Base-by-base conservation (phyloP, 2,113 vertebrate species). In the Haplochromis burtoni region DNA sequence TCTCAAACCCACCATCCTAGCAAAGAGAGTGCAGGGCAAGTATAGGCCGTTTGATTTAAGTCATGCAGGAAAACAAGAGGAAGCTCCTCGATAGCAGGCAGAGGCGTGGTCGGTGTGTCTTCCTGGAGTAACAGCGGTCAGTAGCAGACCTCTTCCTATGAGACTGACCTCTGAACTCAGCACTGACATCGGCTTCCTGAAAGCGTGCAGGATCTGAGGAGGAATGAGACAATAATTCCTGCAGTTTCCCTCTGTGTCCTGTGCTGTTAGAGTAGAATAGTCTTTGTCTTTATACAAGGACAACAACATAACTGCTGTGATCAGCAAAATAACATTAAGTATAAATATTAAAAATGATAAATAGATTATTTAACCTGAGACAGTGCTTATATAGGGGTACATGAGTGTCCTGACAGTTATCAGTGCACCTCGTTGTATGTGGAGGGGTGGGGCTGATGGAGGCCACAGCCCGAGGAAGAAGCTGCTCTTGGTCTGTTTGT, bases 71-170 rank as follows among this genome's bases (percentile, higher is more conserved):
- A 31, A 24, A 11, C 13, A n/a, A 14, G 24, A 51, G 55, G 57
- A 42, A 76, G 66, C 3, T 10, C 16, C 51, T 73, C 10, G 11
- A 61, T 2, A 51, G 42, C 42, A 80, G 38, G 10, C 4, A 21
- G n/a, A 51, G 55, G 9, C 1, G 21, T 79, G 66, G 81, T 81
- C n/a, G 2, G 68, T 8, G 45, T 42, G 71, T 87, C 82, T 95
- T 94, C 94, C 91, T 94, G 90, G 10, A 83, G 82, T 84, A 89
- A 91, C 71, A 49, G 73, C 2, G 51, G 59, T 87, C 80, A 31
- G 76, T 13, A 19, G 73, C 47, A 29, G 63, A 88, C 3, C 84
- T 87, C 87, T 95, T 96, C 95, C 95, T 93, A 95, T 96, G 92
- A 93, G 93, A 16, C 53, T 84, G 92, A 91, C 87, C 94, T 90